Conservation (phyloP, 1,140 invertebrate genomes). For the Magallana ariakensis region DNA sequence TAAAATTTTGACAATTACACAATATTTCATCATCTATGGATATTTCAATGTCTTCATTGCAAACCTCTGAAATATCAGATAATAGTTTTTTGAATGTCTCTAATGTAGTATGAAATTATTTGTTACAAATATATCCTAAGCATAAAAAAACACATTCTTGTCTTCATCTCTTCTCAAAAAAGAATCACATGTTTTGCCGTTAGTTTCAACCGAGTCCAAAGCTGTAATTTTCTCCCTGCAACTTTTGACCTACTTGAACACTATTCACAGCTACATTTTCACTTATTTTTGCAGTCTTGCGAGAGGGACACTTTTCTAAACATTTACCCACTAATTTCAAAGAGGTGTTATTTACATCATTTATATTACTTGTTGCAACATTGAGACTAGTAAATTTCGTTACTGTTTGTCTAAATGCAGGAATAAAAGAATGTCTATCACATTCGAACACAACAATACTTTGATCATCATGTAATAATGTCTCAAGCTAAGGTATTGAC, state of each 20-base stretch:
- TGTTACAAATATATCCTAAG: slow-evolving; percentile 52
- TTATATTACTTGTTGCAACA: slow-evolving; percentile 42
- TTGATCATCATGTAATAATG: background rate
- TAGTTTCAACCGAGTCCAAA: slow-evolving; percentile 51
- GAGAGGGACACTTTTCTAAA: background rate
- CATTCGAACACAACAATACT: slow-evolving; percentile 15
- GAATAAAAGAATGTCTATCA: background rate
- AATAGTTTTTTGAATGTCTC: slow-evolving; percentile 53
- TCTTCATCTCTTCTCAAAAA: slow-evolving; percentile 48
- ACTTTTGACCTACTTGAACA: background rate
- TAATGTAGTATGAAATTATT: slow-evolving; percentile 50
- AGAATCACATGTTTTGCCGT: slow-evolving; percentile 7
- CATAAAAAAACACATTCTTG: slow-evolving; percentile 46
- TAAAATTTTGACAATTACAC: no score
- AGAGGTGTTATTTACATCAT: slow-evolving; percentile 22
- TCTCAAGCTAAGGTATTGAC: background rate
- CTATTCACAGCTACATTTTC: background rate
- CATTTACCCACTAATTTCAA: no score
- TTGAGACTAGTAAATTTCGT: slow-evolving; percentile 25
- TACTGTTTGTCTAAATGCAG: slow-evolving; percentile 38
- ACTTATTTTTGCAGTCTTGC: slow-evolving; percentile 15
- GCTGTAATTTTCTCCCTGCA: slow-evolving; percentile 39
- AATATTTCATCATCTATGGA: no score
- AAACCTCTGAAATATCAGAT: no score
- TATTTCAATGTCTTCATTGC: slow-evolving; percentile 27